phyloP scores from a whole-genome alignment of 2,797 vertebrate genomes.

The Pipistrellus nathusii region DNA sequence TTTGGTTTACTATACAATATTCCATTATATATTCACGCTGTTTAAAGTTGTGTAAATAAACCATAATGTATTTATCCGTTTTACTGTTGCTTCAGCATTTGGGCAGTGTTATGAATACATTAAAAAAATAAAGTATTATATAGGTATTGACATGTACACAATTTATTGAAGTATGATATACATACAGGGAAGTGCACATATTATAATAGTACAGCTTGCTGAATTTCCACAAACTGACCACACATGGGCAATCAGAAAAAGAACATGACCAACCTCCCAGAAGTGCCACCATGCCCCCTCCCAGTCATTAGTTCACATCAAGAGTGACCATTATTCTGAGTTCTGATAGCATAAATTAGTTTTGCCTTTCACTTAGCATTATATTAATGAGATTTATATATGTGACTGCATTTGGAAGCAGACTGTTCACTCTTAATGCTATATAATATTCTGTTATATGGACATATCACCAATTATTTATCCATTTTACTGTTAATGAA shows the following conservation, averaged over 20 bases:
- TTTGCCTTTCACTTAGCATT: background rate
- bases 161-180: background rate
- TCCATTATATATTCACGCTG: background rate
- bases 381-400: background rate
- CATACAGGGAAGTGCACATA: background rate
- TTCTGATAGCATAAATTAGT: background rate
- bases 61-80: background rate
- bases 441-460: background rate
- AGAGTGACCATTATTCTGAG: background rate
- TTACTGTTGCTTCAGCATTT: conserved; percentile 19
- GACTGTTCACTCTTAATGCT: background rate
- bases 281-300: background rate
- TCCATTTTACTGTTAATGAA: background rate
- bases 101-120: background rate
- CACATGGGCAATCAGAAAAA: background rate
- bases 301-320: background rate
- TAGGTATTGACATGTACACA: background rate
- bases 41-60: background rate
- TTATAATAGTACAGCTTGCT: background rate
- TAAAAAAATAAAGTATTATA: conserved; percentile 6
- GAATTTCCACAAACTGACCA: background rate
- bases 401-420: conserved; percentile 10
- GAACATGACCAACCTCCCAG: background rate
- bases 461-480: conserved; percentile 12
- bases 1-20: background rate